Conservation (phyloP, 1,140 invertebrate genomes). For the Lucilia sericata region DNA sequence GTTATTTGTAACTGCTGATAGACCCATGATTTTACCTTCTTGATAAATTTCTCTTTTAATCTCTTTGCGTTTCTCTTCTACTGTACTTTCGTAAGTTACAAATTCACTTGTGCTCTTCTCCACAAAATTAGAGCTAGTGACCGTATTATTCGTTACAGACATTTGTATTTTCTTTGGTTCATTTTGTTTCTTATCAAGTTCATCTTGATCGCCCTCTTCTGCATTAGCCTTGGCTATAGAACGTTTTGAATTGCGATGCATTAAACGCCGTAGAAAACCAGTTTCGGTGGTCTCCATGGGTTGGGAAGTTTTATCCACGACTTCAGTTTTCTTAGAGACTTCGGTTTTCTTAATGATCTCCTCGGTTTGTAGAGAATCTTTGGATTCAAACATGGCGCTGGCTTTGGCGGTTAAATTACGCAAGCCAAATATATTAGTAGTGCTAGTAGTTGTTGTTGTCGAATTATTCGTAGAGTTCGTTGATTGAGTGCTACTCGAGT, state of each 20-base stretch:
- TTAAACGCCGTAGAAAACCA: slow-evolving; percentile 76
- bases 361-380: slow-evolving; percentile 42
- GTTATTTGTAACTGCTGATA: slow-evolving; percentile 43
- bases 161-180: slow-evolving; percentile 64
- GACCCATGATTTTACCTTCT: slow-evolving; percentile 58
- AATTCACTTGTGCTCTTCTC: slow-evolving; percentile 56
- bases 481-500: slow-evolving; percentile 50
- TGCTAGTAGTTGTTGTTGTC: slow-evolving; percentile 35
- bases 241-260: slow-evolving; percentile 72
- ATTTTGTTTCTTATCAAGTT: slow-evolving; percentile 68
- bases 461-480: slow-evolving; percentile 39
- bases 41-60: slow-evolving; percentile 59
- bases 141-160: slow-evolving; percentile 53
- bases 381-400: slow-evolving; percentile 46
- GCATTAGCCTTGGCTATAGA: slow-evolving; percentile 72
- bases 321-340: not conserved
- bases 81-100: slow-evolving; percentile 57
- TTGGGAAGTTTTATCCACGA: not conserved
- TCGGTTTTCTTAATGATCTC: not conserved
- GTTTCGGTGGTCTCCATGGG: slow-evolving; percentile 63
- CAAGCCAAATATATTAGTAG: slow-evolving; percentile 45
- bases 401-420: slow-evolving; percentile 46
- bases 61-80: slow-evolving; percentile 60
- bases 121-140: slow-evolving; percentile 49
- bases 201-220: slow-evolving; percentile 20